Percentiles rank a stretch among this genome's conserved stretches.
These are phyloP conservation scores for Hypomecis atomaria DNA, from an alignment of 2,888 invertebrate species.

Conservation along the genomic window DNA sequence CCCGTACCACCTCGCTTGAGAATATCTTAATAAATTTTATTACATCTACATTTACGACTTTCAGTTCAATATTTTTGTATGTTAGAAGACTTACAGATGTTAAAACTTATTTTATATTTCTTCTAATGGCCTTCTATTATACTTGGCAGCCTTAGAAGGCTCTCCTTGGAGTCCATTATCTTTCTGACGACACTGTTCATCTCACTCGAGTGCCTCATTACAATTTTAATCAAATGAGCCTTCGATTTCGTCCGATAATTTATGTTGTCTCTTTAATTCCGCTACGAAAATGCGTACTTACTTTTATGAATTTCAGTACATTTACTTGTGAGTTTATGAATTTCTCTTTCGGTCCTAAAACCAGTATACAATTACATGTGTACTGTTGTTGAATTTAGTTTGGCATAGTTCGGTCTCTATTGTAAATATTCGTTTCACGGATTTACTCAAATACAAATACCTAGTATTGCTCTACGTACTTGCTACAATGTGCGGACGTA, in stretches of 20 bases:
- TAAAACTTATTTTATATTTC: constrained; percentile 6
- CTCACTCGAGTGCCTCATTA: constrained; percentile 13
- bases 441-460: too few species aligned
- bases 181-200: constrained; percentile 15
- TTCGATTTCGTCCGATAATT: constrained; percentile 10
- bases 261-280: constrained; percentile 3
- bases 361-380: not conserved
- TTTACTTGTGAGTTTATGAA: not conserved
- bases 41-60: not conserved
- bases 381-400: too few species aligned
- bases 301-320: not conserved
- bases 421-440: not conserved
- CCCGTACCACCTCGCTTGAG: not conserved
- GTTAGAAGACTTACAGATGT: not conserved
- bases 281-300: not conserved
- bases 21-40: not conserved
- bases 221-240: constrained; percentile 20
- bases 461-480: too few species aligned
- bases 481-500: not conserved
- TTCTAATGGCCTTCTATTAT: not conserved
- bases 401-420: not conserved
- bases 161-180: constrained; percentile 12
- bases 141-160: not conserved
- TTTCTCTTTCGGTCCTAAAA: not conserved
- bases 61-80: not conserved